Percentiles rank a stretch among this genome's conserved stretches.
Evolutionary conservation across 2,888 invertebrate species (phyloP).

Genomic region (Elaeidobius kamerunicus): DNA sequence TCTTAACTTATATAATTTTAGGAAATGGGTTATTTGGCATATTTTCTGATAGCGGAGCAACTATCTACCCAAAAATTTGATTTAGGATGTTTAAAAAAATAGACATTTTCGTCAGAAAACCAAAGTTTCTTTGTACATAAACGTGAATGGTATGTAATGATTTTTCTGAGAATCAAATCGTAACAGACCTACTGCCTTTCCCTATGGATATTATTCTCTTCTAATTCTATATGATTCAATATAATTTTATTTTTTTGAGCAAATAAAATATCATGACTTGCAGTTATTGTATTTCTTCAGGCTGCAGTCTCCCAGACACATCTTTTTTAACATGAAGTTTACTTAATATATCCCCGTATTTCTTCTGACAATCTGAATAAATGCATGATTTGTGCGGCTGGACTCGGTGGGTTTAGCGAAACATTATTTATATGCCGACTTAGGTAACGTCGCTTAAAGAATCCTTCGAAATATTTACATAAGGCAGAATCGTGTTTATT

Average conservation of each 20-base stretch:
- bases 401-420: background rate
- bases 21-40: conserved; percentile 12
- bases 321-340: background rate
- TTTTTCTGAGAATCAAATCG: conserved; percentile 26
- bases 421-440: background rate
- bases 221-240: conserved; percentile 26
- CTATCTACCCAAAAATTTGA: conserved; percentile 33
- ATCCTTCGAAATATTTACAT: background rate
- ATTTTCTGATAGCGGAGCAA: conserved; percentile 32
- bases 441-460: background rate
- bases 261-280: background rate
- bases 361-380: background rate
- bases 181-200: conserved; percentile 31
- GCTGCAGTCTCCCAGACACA: background rate
- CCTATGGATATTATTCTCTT: conserved; percentile 29
- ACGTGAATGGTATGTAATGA: conserved; percentile 18
- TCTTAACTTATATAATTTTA: background rate
- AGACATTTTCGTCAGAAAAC: conserved; percentile 32
- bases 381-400: background rate
- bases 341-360: background rate
- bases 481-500: background rate
- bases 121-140: conserved; percentile 6
- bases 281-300: background rate
- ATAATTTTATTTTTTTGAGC: background rate
- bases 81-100: conserved; percentile 32